A percentile compares a stretch with the other conserved stretches of the same genome.
Conservation (phyloP, 2,113 vertebrate genomes). For the Nesoenas mayeri region DNA sequence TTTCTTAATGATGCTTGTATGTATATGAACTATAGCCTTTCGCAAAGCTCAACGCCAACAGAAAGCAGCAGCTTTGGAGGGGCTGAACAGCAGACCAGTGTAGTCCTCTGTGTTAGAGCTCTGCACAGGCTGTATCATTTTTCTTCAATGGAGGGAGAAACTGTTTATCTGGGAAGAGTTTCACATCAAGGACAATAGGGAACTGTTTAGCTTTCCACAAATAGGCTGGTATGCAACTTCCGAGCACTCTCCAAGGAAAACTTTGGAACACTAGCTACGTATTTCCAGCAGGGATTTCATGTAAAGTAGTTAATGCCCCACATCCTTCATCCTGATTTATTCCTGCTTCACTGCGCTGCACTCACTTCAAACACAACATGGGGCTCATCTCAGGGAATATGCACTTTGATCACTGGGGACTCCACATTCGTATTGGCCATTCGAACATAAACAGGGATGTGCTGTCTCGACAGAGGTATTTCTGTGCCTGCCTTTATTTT, state of each 20-base stretch:
- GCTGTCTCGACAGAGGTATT: neutral
- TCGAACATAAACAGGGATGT: constrained; percentile 25
- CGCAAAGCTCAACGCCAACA: neutral
- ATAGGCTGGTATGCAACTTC: constrained; percentile 23
- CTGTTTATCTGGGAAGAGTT: constrained; percentile 45
- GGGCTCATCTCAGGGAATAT: neutral
- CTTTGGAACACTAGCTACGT: neutral
- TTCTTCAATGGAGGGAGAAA: constrained; percentile 12
- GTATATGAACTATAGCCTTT: neutral
- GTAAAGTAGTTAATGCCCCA: constrained; percentile 9
- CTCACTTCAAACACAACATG: neutral
- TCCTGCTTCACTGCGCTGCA: neutral
- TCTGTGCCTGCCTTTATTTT: constrained; percentile 17
- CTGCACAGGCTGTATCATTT: neutral
- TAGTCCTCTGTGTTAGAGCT: neutral
- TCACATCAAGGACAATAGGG: constrained; percentile 39
- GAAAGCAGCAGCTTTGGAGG: neutral
- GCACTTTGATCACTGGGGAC: neutral
- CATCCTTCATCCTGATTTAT: constrained; percentile 48
- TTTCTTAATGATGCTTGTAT: neutral
- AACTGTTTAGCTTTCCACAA: constrained; percentile 57
- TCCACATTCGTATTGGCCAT: neutral
- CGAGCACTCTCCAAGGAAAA: constrained; percentile 21
- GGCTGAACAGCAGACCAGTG: neutral
- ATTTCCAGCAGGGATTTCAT: constrained; percentile 19